Conservation (phyloP, 2,113 vertebrate species). For the Tachuris rubrigastra region DNA sequence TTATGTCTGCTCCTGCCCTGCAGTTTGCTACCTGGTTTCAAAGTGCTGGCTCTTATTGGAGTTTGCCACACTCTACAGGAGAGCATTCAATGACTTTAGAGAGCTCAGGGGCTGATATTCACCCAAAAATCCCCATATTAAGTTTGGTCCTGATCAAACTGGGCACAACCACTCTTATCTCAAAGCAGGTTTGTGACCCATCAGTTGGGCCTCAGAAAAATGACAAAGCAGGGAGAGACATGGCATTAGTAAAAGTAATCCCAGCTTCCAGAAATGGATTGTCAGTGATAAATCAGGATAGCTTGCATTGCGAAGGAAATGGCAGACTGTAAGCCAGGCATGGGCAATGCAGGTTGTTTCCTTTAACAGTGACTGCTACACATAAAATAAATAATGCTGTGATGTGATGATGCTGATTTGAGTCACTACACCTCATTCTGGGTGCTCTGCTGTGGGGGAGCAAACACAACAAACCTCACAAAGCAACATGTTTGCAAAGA, state of each 20-base stretch:
- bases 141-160: not conserved
- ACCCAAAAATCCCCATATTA: not conserved
- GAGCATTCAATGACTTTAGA: not conserved
- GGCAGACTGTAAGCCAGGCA: not conserved
- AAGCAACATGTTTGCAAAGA: not conserved
- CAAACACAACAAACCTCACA: not conserved
- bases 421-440: not conserved
- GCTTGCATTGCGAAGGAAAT: rapidly evolving
- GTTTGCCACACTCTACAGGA: not conserved
- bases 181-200: not conserved
- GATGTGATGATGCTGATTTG: not conserved
- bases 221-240: not conserved
- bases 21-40: slow-evolving; percentile 2
- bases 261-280: not conserved
- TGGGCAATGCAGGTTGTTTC: not conserved
- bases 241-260: not conserved
- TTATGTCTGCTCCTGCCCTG: slow-evolving; percentile 2
- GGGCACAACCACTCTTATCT: not conserved
- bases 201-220: not conserved
- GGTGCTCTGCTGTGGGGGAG: not conserved
- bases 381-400: not conserved
- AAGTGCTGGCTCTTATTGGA: not conserved
- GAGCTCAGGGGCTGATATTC: not conserved
- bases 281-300: not conserved
- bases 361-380: not conserved